Evolutionary conservation across 2,888 invertebrate species (phyloP).

Genomic region (Drosophila aldrichi): DNA sequence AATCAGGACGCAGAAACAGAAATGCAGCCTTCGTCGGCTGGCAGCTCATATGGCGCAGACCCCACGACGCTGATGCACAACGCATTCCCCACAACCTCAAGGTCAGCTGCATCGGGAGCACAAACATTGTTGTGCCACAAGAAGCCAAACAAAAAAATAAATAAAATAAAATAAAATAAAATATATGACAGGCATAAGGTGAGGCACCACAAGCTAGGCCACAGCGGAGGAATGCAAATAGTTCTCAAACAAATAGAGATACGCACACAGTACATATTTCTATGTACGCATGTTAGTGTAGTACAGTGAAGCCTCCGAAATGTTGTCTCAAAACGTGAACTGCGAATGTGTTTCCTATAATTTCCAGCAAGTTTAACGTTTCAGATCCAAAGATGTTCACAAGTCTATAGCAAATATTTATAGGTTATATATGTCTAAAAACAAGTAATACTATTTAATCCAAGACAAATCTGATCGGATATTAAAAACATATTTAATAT

Average conservation of each 20-base stretch:
- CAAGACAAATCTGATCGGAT: too few species aligned
- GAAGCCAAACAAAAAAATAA: background rate
- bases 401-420: background rate
- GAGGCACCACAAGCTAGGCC: conserved; percentile 2
- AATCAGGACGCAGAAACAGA: conserved; percentile 47
- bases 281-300: background rate
- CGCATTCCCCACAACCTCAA: background rate
- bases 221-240: background rate
- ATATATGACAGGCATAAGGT: background rate
- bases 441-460: background rate
- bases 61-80: background rate
- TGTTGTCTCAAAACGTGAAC: background rate
- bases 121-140: background rate
- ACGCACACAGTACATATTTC: background rate
- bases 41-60: background rate
- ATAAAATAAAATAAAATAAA: too few species aligned
- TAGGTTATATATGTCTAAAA: too few species aligned
- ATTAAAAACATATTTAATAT: too few species aligned
- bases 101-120: conserved; percentile 1
- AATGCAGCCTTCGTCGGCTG: background rate
- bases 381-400: background rate
- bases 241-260: conserved; percentile 9
- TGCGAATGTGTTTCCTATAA: too few species aligned
- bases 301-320: background rate
- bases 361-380: background rate